These are phyloP conservation scores for Lophius americanus DNA, from an alignment of 2,797 vertebrate genomes.

Conservation along the genomic window DNA sequence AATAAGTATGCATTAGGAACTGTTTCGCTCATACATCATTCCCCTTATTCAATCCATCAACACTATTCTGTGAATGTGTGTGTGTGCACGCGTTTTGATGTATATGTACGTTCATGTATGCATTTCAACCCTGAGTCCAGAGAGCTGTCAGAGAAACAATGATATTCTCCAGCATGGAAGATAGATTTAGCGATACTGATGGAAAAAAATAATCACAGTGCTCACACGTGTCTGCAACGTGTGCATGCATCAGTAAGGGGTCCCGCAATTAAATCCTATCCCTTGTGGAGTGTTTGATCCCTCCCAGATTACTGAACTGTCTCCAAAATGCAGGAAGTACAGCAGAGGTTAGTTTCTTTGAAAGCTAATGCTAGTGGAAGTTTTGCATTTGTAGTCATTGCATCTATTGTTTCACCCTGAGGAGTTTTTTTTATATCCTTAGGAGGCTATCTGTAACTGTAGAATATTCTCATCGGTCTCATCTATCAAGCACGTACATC, in stretches of 20 bases:
- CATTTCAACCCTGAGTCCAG: slow-evolving; percentile 5
- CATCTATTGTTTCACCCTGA: too few relatives aligned
- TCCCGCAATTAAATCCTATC: slow-evolving; percentile 25
- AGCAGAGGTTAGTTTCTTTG: not conserved
- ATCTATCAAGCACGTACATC: too few relatives aligned
- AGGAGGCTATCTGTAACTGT: too few relatives aligned
- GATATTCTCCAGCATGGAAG: slow-evolving; percentile 37
- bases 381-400: not conserved
- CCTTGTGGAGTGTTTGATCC: slow-evolving; percentile 13
- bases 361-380: slow-evolving; percentile 5
- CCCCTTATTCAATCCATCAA: not conserved
- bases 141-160: slow-evolving; percentile 43
- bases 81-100: not conserved
- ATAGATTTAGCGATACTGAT: slow-evolving; percentile 5
- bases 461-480: not conserved
- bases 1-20: not conserved
- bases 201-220: slow-evolving; percentile 31
- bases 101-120: not conserved
- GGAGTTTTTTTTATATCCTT: too few relatives aligned
- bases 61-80: not conserved
- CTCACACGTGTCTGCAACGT: slow-evolving; percentile 25
- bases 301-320: slow-evolving; percentile 28
- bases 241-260: slow-evolving; percentile 12
- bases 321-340: not conserved
- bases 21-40: slow-evolving; percentile 12